Base-by-base conservation (phyloP, 2,888 invertebrate genomes). In the Idaea biselata region DNA sequence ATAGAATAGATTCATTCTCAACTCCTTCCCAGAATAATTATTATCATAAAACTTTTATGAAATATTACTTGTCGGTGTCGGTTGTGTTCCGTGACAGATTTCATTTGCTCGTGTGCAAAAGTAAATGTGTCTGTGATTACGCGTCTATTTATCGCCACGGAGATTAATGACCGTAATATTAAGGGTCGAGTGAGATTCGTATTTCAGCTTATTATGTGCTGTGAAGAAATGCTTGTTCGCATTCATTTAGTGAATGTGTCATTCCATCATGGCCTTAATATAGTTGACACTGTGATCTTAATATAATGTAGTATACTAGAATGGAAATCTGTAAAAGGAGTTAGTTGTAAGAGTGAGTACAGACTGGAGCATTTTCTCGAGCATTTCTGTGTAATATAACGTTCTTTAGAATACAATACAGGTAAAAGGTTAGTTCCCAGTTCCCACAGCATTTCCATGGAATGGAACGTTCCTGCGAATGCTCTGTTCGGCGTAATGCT, bases 91-190 rank as follows among this genome's bases (percentile, higher is more conserved):
- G 67, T 60, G 60, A 66, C 69, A 71, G 63, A 65, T 67, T 69
- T 72, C 68, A 72, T 68, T 69, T 68, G 64, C 62, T 69, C 66
- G 63, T 71, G 71, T 67, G 72, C 64, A 62, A 68, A 73, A 60
- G 60, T 68, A 69, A 71, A 73, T 73, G 68, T 64, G 65, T 71
- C 67, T 72, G 76, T 80, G 78, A 77, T 80, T 79, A 76, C 73
- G 75, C 72, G 71, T 72, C 70, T 79, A 78, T 80, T 79, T 81
- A 76, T 79, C 73, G 73, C 74, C 64, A 71, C 68, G 71, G 77
- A 80, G 76, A 81, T 76, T 79, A 80, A 84, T 83, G 78, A 67
- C 62, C 67, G 78, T 73, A 74, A 81, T 82, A 83, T 81, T 80
- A 84, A 59, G 70, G 63, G 66, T 31, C 16, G 55, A 59, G 25